Conservation (phyloP, 2,888 invertebrate species). For the Mythimna lalbum region DNA sequence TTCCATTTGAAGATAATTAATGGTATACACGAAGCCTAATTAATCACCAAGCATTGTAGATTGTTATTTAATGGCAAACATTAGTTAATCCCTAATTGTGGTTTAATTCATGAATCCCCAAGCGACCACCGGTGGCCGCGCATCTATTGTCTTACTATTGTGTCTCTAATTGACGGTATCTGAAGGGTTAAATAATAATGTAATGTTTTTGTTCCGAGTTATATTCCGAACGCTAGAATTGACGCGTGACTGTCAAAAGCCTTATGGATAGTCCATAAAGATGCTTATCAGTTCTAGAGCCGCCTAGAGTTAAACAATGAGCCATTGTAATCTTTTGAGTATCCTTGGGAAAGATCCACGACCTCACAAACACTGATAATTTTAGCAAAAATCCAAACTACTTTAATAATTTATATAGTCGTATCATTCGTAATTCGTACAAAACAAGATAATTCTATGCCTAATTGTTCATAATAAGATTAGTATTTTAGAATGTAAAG, state of each 20-base stretch:
- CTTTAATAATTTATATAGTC: background rate
- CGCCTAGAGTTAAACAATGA: conserved; percentile 8
- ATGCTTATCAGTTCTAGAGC: conserved; percentile 3
- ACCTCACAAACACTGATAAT: conserved; percentile 6
- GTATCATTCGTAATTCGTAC: background rate
- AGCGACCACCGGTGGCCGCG: no score
- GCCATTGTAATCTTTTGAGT: conserved; percentile 4
- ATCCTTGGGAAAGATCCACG: conserved; percentile 24
- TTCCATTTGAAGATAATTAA: conserved; percentile 6
- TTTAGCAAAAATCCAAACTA: conserved; percentile 22
- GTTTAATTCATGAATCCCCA: no score
- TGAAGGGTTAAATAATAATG: no score
- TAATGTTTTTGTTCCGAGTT: no score
- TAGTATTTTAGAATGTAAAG: background rate
- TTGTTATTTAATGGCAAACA: background rate
- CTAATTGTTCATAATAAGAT: background rate
- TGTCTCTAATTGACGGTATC: no score
- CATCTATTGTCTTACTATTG: no score
- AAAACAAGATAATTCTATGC: conserved; percentile 2
- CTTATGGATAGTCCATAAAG: conserved; percentile 8
- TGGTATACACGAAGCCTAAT: background rate
- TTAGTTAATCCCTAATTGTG: no score
- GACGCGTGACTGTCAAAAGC: background rate
- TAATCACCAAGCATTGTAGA: background rate
- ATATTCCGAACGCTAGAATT: background rate